phyloP scores from a whole-genome alignment of 2,888 invertebrate genomes.

The Troglohyphantes excavatus region DNA sequence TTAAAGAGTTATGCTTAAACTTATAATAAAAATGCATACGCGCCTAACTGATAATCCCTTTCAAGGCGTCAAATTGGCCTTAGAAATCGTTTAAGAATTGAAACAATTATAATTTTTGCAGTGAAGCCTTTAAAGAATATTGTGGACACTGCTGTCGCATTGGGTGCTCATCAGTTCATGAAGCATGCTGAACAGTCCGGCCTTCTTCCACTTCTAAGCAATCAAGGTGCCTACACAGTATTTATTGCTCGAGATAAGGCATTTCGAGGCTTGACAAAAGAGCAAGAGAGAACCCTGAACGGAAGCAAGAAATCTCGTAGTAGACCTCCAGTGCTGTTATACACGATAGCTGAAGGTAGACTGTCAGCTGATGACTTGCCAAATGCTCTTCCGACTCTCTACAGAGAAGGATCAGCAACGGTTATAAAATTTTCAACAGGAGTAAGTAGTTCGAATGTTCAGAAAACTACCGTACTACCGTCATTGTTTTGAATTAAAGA shows the following conservation, averaged over 20 bases:
- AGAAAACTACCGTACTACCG: too few relatives aligned
- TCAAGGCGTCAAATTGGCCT: too few relatives aligned
- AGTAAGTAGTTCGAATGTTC: too few relatives aligned
- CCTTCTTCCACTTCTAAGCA: constrained; percentile 56
- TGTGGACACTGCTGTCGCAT: constrained; percentile 47
- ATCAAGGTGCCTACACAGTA: constrained; percentile 64
- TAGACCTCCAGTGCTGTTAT: constrained; percentile 69
- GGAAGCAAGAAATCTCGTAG: constrained; percentile 55
- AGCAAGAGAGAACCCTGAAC: constrained; percentile 51
- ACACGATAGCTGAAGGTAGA: constrained; percentile 75
- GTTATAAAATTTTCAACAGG: constrained; percentile 46
- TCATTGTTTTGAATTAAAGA: too few relatives aligned
- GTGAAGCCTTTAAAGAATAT: constrained; percentile 68
- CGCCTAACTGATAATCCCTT: too few relatives aligned
- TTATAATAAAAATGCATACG: too few relatives aligned
- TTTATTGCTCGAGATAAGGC: constrained; percentile 52
- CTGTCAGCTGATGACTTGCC: constrained; percentile 48
- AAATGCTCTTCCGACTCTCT: constrained; percentile 40
- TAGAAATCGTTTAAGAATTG: too few relatives aligned
- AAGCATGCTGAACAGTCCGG: constrained; percentile 57
- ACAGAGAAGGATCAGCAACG: constrained; percentile 55
- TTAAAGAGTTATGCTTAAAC: too few relatives aligned
- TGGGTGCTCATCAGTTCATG: constrained; percentile 54
- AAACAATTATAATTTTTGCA: too few relatives aligned
- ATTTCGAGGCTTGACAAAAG: constrained; percentile 34